A percentile compares a stretch with the other conserved stretches of the same genome.
phyloP scores from a whole-genome alignment of 2,797 vertebrate genomes.

The Lithobates pipiens region DNA sequence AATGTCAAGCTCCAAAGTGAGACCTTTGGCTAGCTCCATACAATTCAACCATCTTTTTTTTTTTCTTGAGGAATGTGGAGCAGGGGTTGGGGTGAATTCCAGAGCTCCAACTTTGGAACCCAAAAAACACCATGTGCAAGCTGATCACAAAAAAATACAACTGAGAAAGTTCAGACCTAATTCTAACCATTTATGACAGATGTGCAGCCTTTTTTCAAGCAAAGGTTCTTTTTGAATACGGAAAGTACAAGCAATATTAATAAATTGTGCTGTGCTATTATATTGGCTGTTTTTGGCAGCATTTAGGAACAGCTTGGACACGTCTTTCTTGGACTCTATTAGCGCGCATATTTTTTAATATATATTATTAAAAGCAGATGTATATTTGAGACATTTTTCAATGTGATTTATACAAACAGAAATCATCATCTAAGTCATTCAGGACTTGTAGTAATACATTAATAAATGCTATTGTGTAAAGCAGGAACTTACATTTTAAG shows the following conservation, averaged over 20 bases:
- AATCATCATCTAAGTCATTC: neutral
- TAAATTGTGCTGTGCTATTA: neutral
- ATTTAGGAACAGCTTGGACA: neutral
- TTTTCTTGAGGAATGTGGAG: no score
- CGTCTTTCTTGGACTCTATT: conserved; percentile 6
- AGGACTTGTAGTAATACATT: neutral
- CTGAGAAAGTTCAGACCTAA: no score
- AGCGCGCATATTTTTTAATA: neutral
- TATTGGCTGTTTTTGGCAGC: neutral
- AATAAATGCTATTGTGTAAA: neutral
- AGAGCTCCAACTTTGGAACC: no score
- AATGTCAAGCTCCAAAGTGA: no score
- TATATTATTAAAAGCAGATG: conserved; percentile 40
- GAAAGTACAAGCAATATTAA: neutral
- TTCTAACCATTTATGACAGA: neutral
- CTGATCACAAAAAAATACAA: no score
- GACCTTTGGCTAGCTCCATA: no score
- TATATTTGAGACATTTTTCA: conserved; percentile 4
- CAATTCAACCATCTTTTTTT: no score
- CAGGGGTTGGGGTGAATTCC: no score
- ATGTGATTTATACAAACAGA: neutral
- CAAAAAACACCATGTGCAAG: no score
- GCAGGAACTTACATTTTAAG: neutral
- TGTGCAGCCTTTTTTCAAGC: neutral
- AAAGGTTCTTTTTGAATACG: neutral